Base-by-base conservation (phyloP, 2,888 invertebrate genomes). In the Eilema sororculum region DNA sequence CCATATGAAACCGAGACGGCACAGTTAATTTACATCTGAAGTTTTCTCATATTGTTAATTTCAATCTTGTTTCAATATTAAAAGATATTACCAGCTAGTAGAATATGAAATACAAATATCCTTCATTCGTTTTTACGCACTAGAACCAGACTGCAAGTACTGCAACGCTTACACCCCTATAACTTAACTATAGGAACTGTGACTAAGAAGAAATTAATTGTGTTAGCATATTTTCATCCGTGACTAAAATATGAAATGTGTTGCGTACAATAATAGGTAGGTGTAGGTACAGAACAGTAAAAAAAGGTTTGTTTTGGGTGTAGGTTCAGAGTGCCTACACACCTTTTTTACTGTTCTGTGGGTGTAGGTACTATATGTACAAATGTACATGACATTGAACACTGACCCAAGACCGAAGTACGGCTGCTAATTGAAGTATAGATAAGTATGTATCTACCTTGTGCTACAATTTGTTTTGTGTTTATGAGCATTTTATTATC, bases 1-100 rank as follows among this genome's bases (percentile, higher is more conserved):
- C 33, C 12, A 12, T 41, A 16, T 12, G 37, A 12, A 37, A 37
- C 41, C n/a, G n/a, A n/a, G 16, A 41, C 41, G 4, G 41, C 5
- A 16, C 5, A 41, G 13, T 16, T 41, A 41, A 20, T 20, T 46
- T 46, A 46, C 2, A 28, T 56, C 20, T 22, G 16, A 28, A 5
- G 25, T 9, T 52, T 56, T 13, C 4, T 1, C n/a, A 10, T 22
- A 16, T 37, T 9, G 24, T 62, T 57, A 8, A 62, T 68, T 65
- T 72, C 61, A 58, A n/a, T 46, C 57, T 25, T 64, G 59, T 9
- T 22, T 46, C 33, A 16, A 64, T 46, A n/a, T n/a, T n/a, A 25
- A 25, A 60, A 46, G 13, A 30, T 25, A 28, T 64, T n/a, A 46
- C n/a, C 9, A 58, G 57, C 22, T n/a, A 57, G 5, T 57, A 67